Base-by-base conservation (phyloP, 2,888 invertebrate species). In the Chrysotoxum bicinctum region DNA sequence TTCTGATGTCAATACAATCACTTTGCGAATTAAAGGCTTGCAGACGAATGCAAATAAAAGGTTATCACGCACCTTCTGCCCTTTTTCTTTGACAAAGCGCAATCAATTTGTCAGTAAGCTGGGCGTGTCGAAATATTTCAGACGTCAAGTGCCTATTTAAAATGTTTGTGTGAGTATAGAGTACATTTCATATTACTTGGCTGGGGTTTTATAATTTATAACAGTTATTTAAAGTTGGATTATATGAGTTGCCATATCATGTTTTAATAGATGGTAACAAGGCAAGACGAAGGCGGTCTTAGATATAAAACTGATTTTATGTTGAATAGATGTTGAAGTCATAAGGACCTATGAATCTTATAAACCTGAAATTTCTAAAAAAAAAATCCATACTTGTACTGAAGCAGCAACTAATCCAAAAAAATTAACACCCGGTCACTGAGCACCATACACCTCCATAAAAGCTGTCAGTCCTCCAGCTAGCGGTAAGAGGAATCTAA, bases 41-140 rank as follows among this genome's bases (percentile, higher is more conserved):
- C 37, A 70, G 64, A 60, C 66, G 37, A 45, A 66, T 72, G 62
- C 64, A 81, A 76, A 66, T 52, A 64, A 45, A 21, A 45, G 10
- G 30, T n/a, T n/a, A n/a, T n/a, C 5, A 32, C 54, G 26, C 54
- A 52, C 35, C 45, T 50, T 50, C 26, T 54, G 45, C 58, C 14
- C 21, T 30, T 19, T 30, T 43, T 12, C 45, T 21, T 0, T 32
- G 3, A 30, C n/a, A 26, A 69, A 26, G 32, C 21, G 48, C 58
- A 40, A 81, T 81, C 58, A 40, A 81, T 81, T 76, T 81, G 56
- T 81, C 76, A 64, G 60, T 56, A 48, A 56, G 10, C 30, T 37
- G 48, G 8, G 14, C 7, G 9, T 26, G 8, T 9, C 64, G 75
- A 56, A 73, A 62, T 35, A 48, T 23, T 68, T 60, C 50, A 79